Conservation (phyloP, 2,888 invertebrate genomes). For the Temnothorax ravouxi region DNA sequence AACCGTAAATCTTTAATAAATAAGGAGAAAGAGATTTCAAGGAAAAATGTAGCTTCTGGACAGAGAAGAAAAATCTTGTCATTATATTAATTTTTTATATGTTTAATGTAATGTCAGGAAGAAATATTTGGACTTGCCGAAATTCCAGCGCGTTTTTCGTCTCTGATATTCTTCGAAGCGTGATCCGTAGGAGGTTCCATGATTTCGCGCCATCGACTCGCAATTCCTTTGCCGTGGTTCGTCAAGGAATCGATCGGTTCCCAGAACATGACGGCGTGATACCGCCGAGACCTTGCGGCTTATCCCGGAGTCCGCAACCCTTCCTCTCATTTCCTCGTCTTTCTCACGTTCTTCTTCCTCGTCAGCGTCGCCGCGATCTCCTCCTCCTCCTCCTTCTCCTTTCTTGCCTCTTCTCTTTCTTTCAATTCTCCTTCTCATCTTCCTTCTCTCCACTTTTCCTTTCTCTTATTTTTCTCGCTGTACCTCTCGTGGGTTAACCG, state of each 20-base stretch:
- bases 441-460: conserved; percentile 33
- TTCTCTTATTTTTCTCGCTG: conserved; percentile 65
- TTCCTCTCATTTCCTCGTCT: conserved; percentile 69
- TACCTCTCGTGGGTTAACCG: conserved; percentile 51
- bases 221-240: conserved; percentile 58
- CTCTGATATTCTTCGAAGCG: neutral
- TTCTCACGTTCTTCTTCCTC: conserved; percentile 65
- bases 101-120: neutral
- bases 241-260: conserved; percentile 72
- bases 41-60: neutral
- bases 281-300: conserved; percentile 68
- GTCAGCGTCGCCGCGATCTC: conserved; percentile 62
- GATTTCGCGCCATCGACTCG: conserved; percentile 55
- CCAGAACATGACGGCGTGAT: conserved; percentile 65
- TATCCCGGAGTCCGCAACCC: conserved; percentile 60
- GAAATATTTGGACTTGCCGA: neutral
- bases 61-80: neutral
- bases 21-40: neutral
- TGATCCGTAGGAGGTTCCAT: conserved; percentile 31
- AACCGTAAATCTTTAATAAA: neutral
- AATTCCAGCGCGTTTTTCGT: neutral
- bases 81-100: neutral
- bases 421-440: conserved; percentile 42
- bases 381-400: conserved; percentile 41
- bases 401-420: conserved; percentile 35